A percentile compares a stretch with the other conserved stretches of the same genome.
phyloP scores from a whole-genome alignment of 2,113 vertebrate genomes.

The Buteo buteo region DNA sequence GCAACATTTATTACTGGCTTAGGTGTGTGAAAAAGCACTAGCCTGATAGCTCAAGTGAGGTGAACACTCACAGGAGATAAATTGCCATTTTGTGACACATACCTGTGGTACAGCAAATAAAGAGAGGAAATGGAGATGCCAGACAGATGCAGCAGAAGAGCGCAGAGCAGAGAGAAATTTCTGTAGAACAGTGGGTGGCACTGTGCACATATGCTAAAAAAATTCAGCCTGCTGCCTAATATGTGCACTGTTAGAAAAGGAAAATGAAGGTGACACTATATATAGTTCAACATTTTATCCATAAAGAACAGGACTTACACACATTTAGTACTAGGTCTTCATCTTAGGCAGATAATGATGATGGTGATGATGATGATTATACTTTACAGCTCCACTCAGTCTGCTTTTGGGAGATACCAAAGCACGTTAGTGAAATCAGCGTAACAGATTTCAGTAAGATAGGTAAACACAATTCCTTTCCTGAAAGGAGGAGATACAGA shows the following conservation, averaged over 20 bases:
- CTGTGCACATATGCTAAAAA: constrained; percentile 15
- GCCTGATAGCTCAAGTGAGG: background rate
- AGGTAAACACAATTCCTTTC: background rate
- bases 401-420: background rate
- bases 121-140: background rate
- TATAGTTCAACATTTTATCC: background rate
- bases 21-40: background rate
- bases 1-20: background rate
- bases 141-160: background rate
- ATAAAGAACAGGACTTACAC: background rate
- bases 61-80: background rate
- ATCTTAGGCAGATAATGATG: background rate
- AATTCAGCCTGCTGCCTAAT: background rate
- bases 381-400: background rate
- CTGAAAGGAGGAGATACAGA: background rate
- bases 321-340: background rate
- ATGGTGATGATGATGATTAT: background rate
- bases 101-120: background rate
- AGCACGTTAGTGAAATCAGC: background rate
- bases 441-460: background rate
- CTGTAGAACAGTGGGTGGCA: constrained; percentile 34
- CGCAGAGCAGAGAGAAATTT: background rate
- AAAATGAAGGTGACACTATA: constrained; percentile 16
- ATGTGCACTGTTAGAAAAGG: background rate
- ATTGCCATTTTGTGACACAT: background rate